Evolutionary conservation across 2,113 vertebrate genomes (phyloP).

Genomic region (Erythrocercus mccallii): DNA sequence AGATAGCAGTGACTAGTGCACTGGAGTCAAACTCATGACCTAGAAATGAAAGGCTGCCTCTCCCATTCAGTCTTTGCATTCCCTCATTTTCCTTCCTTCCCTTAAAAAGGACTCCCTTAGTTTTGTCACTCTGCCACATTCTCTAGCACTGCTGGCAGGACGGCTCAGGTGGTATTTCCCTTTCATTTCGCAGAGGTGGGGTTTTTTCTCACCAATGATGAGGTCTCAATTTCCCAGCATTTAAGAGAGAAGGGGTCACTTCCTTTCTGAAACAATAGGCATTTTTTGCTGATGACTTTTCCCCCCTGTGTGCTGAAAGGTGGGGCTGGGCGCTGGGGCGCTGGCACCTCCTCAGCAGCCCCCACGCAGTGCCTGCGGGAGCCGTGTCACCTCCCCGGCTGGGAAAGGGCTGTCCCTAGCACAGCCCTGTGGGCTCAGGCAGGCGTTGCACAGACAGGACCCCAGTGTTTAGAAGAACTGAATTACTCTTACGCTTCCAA

Average conservation of each 20-base stretch:
- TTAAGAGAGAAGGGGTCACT: conserved; percentile 54
- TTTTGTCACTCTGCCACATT: not conserved
- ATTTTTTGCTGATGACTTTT: conserved; percentile 45
- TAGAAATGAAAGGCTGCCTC: not conserved
- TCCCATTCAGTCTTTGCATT: not conserved
- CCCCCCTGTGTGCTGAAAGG: not conserved
- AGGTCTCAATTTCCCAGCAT: conserved; percentile 44
- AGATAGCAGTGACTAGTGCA: not conserved
- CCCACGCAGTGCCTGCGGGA: accelerated
- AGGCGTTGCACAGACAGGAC: accelerated
- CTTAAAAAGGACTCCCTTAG: not conserved
- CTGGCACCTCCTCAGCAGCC: not conserved
- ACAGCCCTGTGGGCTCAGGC: not conserved
- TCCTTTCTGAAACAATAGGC: conserved; percentile 70
- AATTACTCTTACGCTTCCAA: not conserved
- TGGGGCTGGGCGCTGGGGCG: not conserved
- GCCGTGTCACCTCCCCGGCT: not conserved
- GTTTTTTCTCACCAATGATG: not conserved
- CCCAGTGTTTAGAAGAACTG: not conserved
- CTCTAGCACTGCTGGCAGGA: not conserved
- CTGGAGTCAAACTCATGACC: not conserved
- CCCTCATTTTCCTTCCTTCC: conserved; percentile 29
- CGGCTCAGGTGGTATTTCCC: conserved; percentile 41
- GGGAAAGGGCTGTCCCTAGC: not conserved
- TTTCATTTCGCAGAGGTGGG: not conserved